phyloP scores from a whole-genome alignment of 2,888 invertebrate species.

The Parascotia fuliginaria region DNA sequence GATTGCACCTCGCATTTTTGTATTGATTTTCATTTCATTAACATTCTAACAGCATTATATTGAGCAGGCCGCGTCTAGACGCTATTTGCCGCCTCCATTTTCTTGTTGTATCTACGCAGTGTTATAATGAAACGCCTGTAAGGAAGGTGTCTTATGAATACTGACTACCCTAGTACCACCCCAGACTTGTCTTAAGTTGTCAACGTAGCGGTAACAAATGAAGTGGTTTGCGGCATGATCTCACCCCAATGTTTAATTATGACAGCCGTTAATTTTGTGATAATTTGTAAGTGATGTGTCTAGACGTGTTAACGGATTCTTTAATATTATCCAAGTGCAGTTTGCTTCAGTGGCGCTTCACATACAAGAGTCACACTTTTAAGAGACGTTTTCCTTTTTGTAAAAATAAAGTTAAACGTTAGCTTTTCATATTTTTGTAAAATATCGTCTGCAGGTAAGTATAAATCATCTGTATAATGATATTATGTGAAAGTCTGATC shows the following conservation, averaged over 20 bases:
- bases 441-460: too few species aligned
- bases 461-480: too few species aligned
- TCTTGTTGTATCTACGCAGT: constrained; percentile 48
- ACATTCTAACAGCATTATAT: constrained; percentile 45
- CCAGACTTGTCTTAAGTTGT: constrained; percentile 76
- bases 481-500: too few species aligned
- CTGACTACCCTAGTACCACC: constrained; percentile 59
- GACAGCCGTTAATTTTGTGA: constrained; percentile 34
- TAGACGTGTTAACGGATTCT: constrained; percentile 26
- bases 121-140: constrained; percentile 48
- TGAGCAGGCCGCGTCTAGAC: constrained; percentile 44
- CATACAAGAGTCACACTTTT: neutral
- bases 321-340: neutral
- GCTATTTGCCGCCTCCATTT: constrained; percentile 45
- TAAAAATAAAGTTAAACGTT: neutral
- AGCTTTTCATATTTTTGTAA: too few species aligned
- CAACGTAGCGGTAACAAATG: constrained; percentile 76
- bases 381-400: neutral
- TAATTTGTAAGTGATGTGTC: constrained; percentile 38
- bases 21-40: constrained; percentile 46
- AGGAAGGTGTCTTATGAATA: constrained; percentile 80
- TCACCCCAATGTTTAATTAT: constrained; percentile 67
- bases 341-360: neutral
- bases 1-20: constrained; percentile 33
- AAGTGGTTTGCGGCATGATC: constrained; percentile 57